A percentile compares a stretch with the other conserved stretches of the same genome.
These are phyloP conservation scores for Nautilus pompilius DNA, from an alignment of 1,140 invertebrate genomes.

Conservation along the genomic window DNA sequence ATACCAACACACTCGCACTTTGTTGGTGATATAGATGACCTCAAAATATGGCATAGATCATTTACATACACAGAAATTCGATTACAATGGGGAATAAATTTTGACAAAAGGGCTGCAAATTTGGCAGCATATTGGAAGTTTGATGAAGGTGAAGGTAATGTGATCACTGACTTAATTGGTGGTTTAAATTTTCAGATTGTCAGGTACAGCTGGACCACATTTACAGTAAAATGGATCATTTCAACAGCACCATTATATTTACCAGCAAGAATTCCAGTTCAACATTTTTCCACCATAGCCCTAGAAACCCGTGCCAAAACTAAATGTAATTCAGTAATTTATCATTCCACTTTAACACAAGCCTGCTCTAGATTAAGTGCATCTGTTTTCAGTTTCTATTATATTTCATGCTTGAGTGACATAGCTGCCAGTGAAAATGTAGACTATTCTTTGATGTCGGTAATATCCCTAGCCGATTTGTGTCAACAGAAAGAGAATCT, in stretches of 20 bases:
- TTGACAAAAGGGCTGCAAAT: neutral
- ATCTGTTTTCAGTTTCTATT: conserved; percentile 13
- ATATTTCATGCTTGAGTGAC: conserved; percentile 21
- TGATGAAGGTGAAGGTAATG: conserved; percentile 22
- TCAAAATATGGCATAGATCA: conserved; percentile 21
- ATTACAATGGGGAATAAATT: neutral
- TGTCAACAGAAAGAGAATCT: conserved; percentile 1
- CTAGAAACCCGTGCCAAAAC: conserved; percentile 3
- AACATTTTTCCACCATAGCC: conserved; percentile 4
- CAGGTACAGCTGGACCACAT: neutral
- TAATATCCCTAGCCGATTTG: conserved; percentile 14
- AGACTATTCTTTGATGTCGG: neutral
- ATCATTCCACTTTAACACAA: neutral
- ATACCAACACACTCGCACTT: conserved; percentile 1
- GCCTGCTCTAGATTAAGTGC: conserved; percentile 4
- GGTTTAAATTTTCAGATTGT: conserved; percentile 13
- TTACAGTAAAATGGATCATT: conserved; percentile 7
- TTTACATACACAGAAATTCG: conserved; percentile 16
- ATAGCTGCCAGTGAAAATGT: conserved; percentile 12
- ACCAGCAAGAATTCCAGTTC: neutral
- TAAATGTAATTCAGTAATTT: conserved; percentile 10
- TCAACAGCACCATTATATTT: conserved; percentile 11
- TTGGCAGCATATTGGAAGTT: conserved; percentile 23
- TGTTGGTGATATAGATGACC: conserved; percentile 25
- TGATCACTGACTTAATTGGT: conserved; percentile 10